These are phyloP conservation scores for Peromyscus aztecus DNA, from an alignment of 2,797 vertebrate genomes.

Conservation along the genomic window DNA sequence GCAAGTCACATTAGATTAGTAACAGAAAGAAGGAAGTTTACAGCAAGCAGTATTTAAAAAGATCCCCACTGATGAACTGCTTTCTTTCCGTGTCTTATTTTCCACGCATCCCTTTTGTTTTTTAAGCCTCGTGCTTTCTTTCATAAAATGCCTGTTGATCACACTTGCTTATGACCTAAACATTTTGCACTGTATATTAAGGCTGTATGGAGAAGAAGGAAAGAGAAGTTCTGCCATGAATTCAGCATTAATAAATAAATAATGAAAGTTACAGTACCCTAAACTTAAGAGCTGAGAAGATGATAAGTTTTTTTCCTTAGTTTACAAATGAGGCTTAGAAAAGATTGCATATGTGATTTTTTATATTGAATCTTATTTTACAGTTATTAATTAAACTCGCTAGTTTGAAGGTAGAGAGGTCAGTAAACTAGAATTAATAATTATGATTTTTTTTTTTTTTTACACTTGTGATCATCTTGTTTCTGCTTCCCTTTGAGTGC, in stretches of 20 bases:
- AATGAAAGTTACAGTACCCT: background rate
- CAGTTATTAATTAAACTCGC: background rate
- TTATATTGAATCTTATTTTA: slow-evolving; percentile 6
- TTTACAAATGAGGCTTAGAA: background rate
- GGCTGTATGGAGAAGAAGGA: background rate
- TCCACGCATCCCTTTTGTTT: background rate
- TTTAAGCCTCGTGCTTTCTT: background rate
- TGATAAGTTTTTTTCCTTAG: background rate
- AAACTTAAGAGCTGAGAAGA: background rate
- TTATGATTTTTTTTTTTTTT: background rate
- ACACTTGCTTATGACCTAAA: background rate
- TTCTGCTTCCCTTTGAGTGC: background rate
- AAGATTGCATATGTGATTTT: background rate
- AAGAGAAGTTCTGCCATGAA: background rate
- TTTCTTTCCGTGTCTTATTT: background rate
- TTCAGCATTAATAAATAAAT: background rate
- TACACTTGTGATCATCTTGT: background rate
- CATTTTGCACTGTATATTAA: background rate
- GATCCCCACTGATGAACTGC: background rate
- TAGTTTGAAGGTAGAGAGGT: background rate
- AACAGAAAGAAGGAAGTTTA: background rate
- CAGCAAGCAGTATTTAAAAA: background rate
- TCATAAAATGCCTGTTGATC: background rate
- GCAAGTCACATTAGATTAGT: background rate
- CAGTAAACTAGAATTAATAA: background rate